phyloP scores from a whole-genome alignment of 37 sponge, comb jelly and placozoan species.

The Oscarella lobularis region DNA sequence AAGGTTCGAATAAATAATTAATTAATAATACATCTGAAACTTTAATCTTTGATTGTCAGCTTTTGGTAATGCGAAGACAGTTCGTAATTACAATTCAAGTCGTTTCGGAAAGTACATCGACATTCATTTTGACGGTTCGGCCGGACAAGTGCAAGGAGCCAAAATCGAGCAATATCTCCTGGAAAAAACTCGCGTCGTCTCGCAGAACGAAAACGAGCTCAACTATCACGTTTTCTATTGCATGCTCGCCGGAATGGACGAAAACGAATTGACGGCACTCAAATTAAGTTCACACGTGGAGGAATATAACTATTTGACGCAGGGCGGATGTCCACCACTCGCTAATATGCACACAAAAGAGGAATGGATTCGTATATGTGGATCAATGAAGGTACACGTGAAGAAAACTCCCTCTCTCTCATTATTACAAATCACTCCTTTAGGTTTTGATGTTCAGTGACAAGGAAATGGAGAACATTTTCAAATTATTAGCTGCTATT shows the following conservation, averaged over 20 bases:
- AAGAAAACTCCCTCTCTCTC: too few relatives aligned
- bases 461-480: background rate
- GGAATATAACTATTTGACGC: background rate
- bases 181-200: background rate
- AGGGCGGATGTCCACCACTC: background rate
- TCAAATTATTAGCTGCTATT: background rate
- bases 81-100: background rate
- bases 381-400: background rate
- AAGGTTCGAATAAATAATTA: slow-evolving; percentile 5
- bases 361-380: background rate
- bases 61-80: slow-evolving; percentile 1
- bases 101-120: slow-evolving; percentile 7
- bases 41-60: background rate
- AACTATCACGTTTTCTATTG: slow-evolving; percentile 7
- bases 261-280: background rate
- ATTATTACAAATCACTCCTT: background rate
- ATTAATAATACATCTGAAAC: background rate
- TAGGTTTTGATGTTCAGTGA: slow-evolving; percentile 8
- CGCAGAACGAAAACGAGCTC: background rate
- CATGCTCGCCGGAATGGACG: slow-evolving; percentile 4
- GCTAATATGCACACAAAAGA: background rate
- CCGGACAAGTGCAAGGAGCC: background rate
- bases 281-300: background rate
- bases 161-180: slow-evolving; percentile 3
- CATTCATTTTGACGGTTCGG: slow-evolving; percentile 1